Evolutionary conservation across 2,888 invertebrate genomes (phyloP).

Genomic region (Epirrhoe tristata): DNA sequence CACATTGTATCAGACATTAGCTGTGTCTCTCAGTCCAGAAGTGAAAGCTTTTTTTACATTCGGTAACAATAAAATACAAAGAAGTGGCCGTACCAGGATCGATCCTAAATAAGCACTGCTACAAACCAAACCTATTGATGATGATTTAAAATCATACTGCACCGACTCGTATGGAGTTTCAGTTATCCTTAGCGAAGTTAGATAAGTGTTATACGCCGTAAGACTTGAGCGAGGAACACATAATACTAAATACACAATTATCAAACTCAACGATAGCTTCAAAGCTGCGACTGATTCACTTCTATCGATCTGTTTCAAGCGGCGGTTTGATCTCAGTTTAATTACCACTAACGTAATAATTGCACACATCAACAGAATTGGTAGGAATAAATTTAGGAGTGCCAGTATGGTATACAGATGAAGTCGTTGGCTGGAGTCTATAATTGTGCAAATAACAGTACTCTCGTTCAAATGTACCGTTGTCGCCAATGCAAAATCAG

Average conservation of each 20-base stretch:
- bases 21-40: constrained; percentile 54
- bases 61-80: constrained; percentile 57
- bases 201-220: constrained; percentile 64
- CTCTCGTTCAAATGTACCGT: constrained; percentile 70
- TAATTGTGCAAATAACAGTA: constrained; percentile 77
- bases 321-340: constrained; percentile 65
- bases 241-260: constrained; percentile 63
- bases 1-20: constrained; percentile 45
- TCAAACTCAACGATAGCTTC: constrained; percentile 72
- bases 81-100: constrained; percentile 54
- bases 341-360: constrained; percentile 60
- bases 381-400: constrained; percentile 73
- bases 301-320: constrained; percentile 50
- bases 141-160: constrained; percentile 51
- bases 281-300: constrained; percentile 65
- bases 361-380: constrained; percentile 64
- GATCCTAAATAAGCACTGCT: constrained; percentile 64
- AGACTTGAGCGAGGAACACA: constrained; percentile 71
- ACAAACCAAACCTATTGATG: constrained; percentile 59
- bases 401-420: constrained; percentile 74
- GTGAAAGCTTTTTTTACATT: constrained; percentile 61
- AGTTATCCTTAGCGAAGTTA: constrained; percentile 53
- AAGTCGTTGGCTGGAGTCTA: constrained; percentile 79
- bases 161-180: constrained; percentile 52
- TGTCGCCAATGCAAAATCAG: constrained; percentile 84